These are phyloP conservation scores for Abrostola tripartita DNA, from an alignment of 2,888 invertebrate species.

Conservation along the genomic window DNA sequence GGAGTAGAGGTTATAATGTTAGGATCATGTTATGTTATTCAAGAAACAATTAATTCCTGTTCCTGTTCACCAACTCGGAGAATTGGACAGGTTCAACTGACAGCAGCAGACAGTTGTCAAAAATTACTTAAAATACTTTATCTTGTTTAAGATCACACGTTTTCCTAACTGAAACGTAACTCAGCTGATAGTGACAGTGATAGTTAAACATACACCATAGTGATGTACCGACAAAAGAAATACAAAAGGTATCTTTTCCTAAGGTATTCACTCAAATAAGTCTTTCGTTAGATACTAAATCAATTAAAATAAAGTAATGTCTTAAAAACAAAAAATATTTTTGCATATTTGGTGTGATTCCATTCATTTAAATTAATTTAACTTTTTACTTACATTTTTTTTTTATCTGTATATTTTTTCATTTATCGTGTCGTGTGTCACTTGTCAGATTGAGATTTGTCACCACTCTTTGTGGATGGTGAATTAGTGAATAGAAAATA, in stretches of 20 bases:
- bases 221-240: not conserved
- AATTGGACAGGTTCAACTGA: not conserved
- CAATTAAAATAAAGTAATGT: too few relatives aligned
- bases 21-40: not conserved
- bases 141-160: conserved; percentile 3
- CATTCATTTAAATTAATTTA: not conserved
- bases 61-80: too few relatives aligned
- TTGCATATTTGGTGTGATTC: not conserved
- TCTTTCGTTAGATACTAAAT: too few relatives aligned
- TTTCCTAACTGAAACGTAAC: conserved; percentile 10
- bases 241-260: too few relatives aligned
- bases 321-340: not conserved
- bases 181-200: conserved; percentile 29
- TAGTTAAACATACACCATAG: not conserved
- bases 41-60: conserved; percentile 1
- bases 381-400: not conserved
- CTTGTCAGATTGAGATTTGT: conserved; percentile 51
- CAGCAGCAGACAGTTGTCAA: not conserved
- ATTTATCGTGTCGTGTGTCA: conserved; percentile 43
- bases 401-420: conserved; percentile 11
- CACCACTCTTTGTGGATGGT: conserved; percentile 47
- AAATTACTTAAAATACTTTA: not conserved
- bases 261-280: too few relatives aligned
- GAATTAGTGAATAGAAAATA: conserved; percentile 33
- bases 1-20: not conserved